Evolutionary conservation across 2,888 invertebrate species (phyloP), one percentile per base, ranked within the genome.

Genomic region (Apeira syringaria): DNA sequence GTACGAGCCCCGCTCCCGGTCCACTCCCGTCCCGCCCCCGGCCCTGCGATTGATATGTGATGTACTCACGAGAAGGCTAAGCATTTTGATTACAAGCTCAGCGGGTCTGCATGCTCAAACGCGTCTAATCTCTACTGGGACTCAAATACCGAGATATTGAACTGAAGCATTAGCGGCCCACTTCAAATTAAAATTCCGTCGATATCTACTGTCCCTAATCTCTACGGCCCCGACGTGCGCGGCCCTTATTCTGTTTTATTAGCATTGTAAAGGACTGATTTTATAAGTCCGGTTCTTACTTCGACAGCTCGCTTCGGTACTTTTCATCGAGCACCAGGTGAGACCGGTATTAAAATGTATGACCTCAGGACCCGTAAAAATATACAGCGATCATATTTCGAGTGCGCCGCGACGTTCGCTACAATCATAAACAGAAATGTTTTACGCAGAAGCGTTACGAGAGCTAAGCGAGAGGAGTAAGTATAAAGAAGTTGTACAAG

Each of bases 31-130:
- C 15, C 35, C 13, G 26, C 18, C 29, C 26, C 27, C 20, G 28
- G 17, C 34, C 47, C 39, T 8, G 31, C 42, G 33, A 44, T 47
- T 50, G 47, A 43, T 47, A 50, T 40, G 50, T 46, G 46, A 46
- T 42, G 46, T 44, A 44, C 44, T 38, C n/a, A 38, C 25, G 43
- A 33, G 37, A 33, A 31, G 35, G 35, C 17, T 43, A 33, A 44
- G 45, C 39, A 45, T 45, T 45, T 45, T 39, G 39, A 45, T 45
- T 34, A 46, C 39, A 24, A 12, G 20, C 33, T 39, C 34, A 17
- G 12, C 18, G 26, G 8, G 2, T 27, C 39, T 28, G 26, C 22
- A 40, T 27, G 45, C 39, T 35, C 39, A 24, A 39, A 46, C 27
- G 38, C 33, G 17, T 34, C 44, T 44, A 27, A 35, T 35, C 26